A percentile compares a stretch with the other conserved stretches of the same genome.
Conservation (phyloP, 2,888 invertebrate species). For the Leptodirus hochenwartii region DNA sequence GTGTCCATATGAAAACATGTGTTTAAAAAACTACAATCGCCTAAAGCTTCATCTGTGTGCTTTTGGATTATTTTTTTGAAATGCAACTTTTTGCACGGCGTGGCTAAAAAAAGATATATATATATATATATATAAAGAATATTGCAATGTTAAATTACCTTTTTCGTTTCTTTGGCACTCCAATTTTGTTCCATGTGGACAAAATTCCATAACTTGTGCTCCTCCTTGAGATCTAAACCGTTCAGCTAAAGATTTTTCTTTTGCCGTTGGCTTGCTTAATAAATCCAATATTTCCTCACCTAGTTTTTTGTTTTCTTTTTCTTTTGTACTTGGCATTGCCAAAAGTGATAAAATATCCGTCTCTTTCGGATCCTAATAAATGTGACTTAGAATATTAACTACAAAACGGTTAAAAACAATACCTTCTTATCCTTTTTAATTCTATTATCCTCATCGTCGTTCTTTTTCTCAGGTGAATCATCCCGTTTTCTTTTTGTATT, state of each 20-base stretch:
- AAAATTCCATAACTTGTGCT: constrained; percentile 87
- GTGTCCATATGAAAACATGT: constrained; percentile 99
- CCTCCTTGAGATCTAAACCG: constrained; percentile 91
- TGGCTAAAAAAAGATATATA: too few species aligned
- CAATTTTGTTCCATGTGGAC: constrained; percentile 82
- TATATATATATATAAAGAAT: too few species aligned
- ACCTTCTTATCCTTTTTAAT: constrained; percentile 36
- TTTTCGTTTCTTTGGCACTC: constrained; percentile 52
- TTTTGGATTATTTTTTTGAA: constrained; percentile 92
- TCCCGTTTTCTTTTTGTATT: constrained; percentile 10
- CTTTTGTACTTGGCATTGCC: constrained; percentile 85
- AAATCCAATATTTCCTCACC: constrained; percentile 91
- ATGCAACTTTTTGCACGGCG: constrained; percentile 74
- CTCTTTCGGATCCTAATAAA: constrained; percentile 30
- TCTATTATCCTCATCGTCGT: constrained; percentile 35
- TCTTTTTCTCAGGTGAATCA: constrained; percentile 28
- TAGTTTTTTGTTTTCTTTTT: constrained; percentile 87
- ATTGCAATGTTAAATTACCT: too few species aligned
- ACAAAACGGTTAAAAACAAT: too few species aligned
- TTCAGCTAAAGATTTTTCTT: constrained; percentile 88
- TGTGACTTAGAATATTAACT: too few species aligned
- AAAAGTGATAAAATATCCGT: constrained; percentile 51
- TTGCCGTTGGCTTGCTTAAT: constrained; percentile 88
- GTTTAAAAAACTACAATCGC: constrained; percentile 94
- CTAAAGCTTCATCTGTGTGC: constrained; percentile 87